Percentiles rank a stretch among this genome's conserved stretches.
Conservation (phyloP, 1,140 invertebrate species). For the Heterodera schachtii region DNA sequence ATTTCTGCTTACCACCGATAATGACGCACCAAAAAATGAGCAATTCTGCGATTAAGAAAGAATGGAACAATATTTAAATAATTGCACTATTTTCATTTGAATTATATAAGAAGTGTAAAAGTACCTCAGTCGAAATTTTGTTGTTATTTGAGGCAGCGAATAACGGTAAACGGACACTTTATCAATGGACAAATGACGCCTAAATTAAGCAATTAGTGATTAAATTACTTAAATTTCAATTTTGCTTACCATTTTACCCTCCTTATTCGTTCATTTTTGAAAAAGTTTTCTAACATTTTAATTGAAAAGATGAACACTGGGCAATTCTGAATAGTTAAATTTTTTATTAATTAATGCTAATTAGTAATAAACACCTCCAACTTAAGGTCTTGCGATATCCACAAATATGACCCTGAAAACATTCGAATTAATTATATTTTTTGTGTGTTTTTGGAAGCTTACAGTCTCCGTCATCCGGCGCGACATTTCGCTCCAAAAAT, state of each 20-base stretch:
- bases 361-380: neutral
- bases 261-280: constrained; percentile 46
- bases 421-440: no score
- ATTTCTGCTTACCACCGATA: constrained; percentile 41
- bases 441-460: neutral
- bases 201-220: neutral
- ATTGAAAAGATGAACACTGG: neutral
- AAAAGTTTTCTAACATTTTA: constrained; percentile 43
- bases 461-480: constrained; percentile 16
- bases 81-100: no score
- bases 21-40: constrained; percentile 44
- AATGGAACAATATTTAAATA: neutral
- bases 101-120: no score
- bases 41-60: constrained; percentile 2
- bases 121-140: constrained; percentile 45
- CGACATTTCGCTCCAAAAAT: neutral
- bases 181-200: constrained; percentile 55
- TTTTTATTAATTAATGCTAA: neutral
- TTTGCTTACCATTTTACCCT: constrained; percentile 51
- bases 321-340: neutral
- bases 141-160: constrained; percentile 49
- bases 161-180: constrained; percentile 52
- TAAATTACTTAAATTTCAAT: neutral
- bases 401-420: neutral
- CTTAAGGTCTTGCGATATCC: neutral